phyloP scores from a whole-genome alignment of 2,888 invertebrate genomes.

The Arctia plantaginis region DNA sequence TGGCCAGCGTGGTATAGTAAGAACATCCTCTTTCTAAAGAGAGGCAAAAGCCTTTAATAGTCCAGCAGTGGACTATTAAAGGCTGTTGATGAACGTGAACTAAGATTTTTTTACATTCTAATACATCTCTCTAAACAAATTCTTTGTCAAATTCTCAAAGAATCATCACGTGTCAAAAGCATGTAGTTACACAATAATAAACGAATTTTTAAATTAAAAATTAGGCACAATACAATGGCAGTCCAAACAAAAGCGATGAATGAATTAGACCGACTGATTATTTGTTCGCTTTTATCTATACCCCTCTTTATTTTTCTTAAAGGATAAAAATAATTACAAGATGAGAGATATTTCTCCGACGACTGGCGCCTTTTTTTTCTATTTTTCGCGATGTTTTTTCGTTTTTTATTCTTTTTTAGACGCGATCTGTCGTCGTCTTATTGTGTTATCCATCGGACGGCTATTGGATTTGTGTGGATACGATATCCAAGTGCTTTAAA shows the following conservation, averaged over 20 bases:
- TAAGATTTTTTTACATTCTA: neutral
- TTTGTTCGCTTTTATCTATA: constrained; percentile 69
- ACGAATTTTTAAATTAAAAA: constrained; percentile 56
- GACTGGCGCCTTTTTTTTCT: constrained; percentile 53
- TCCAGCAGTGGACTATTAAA: no score
- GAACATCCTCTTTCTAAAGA: no score
- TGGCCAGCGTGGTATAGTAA: no score
- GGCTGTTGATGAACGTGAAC: no score
- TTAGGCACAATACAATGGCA: constrained; percentile 55
- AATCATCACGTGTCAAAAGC: constrained; percentile 35
- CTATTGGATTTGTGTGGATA: constrained; percentile 56
- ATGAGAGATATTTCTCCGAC: constrained; percentile 79
- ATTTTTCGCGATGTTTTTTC: constrained; percentile 64
- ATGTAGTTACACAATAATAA: constrained; percentile 33
- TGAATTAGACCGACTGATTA: constrained; percentile 83
- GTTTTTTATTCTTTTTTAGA: constrained; percentile 63
- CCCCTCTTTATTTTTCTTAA: constrained; percentile 77
- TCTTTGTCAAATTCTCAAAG: constrained; percentile 12
- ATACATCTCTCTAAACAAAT: neutral
- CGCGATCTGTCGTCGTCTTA: constrained; percentile 77
- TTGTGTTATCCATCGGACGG: constrained; percentile 76
- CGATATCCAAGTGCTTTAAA: neutral
- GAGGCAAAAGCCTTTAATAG: no score
- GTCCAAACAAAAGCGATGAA: constrained; percentile 56
- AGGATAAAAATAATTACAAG: constrained; percentile 87